These are phyloP conservation scores for Opisthograptis luteolata DNA, from an alignment of 2,888 invertebrate species.

Conservation along the genomic window DNA sequence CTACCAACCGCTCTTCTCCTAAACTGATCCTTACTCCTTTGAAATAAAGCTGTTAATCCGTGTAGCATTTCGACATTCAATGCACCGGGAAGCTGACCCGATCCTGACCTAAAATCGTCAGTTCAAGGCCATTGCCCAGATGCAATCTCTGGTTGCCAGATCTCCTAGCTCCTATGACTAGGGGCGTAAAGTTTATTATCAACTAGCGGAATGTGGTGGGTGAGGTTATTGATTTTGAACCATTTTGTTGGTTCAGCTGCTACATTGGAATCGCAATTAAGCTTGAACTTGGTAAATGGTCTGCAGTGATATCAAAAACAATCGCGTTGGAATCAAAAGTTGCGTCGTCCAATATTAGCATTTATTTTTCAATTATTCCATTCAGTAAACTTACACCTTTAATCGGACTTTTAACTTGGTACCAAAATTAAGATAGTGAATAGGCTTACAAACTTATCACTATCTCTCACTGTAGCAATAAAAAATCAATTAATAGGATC, in stretches of 20 bases:
- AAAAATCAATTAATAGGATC: no score
- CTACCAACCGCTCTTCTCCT: no score
- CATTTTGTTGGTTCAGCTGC: conserved; percentile 32
- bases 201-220: not conserved
- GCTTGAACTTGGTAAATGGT: conserved; percentile 25
- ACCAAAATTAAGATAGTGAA: no score
- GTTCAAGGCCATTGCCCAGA: conserved; percentile 47
- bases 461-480: no score
- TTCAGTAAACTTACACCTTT: no score
- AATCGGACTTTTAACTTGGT: no score
- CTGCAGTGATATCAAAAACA: conserved; percentile 5
- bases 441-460: no score
- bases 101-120: conserved; percentile 49
- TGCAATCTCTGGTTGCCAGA: conserved; percentile 31
- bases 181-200: conserved; percentile 12
- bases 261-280: conserved; percentile 27
- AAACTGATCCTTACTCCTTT: no score
- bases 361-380: no score
- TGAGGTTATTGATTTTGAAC: conserved; percentile 33
- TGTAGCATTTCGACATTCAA: not conserved
- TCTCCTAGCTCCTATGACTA: conserved; percentile 12
- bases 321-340: not conserved
- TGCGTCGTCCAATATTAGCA: not conserved
- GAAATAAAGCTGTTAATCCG: conserved; percentile 5
- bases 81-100: conserved; percentile 42